Conservation (phyloP, 2,888 invertebrate genomes). For the Megaustenia siamemsis region DNA sequence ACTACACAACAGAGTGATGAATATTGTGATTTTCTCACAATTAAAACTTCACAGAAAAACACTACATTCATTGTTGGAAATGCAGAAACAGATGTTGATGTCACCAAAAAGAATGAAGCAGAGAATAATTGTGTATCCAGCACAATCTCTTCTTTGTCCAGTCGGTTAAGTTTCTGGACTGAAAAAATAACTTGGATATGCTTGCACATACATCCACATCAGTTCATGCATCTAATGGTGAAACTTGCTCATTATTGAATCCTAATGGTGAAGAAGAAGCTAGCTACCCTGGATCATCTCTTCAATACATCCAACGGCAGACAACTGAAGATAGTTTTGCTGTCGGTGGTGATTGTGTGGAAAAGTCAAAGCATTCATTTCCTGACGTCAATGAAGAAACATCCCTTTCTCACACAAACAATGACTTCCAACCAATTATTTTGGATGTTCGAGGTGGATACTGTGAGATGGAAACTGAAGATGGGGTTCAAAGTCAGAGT, state of each 20-base stretch:
- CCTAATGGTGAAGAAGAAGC: background rate
- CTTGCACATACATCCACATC: background rate
- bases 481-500: background rate
- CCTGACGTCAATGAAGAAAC: background rate
- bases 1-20: background rate
- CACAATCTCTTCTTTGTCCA: background rate
- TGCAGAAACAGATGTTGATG: background rate
- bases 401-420: background rate
- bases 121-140: background rate
- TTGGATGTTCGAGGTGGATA: slow-evolving; percentile 44
- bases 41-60: too few relatives aligned
- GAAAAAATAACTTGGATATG: background rate
- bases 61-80: background rate
- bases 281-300: background rate
- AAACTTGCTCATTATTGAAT: too few relatives aligned
- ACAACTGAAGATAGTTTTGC: background rate
- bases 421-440: slow-evolving; percentile 38
- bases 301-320: background rate
- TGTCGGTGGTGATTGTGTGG: background rate
- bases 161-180: background rate
- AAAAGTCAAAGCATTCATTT: background rate
- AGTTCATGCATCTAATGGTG: background rate
- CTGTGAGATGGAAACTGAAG: slow-evolving; percentile 26
- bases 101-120: background rate
- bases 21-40: background rate